Evolutionary conservation across 1,140 invertebrate species (phyloP).

Genomic region (Anthonomus grandis): DNA sequence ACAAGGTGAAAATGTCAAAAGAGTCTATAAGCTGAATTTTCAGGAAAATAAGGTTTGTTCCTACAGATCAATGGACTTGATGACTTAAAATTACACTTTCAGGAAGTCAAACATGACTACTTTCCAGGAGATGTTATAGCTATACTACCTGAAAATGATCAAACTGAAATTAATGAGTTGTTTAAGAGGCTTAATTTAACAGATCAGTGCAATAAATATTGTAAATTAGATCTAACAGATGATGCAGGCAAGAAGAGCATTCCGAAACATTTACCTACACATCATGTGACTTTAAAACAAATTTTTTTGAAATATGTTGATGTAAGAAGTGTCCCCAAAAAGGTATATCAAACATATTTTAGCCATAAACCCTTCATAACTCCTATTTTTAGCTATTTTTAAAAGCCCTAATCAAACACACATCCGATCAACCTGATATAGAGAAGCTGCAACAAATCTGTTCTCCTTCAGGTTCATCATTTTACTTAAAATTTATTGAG

Average conservation of each 20-base stretch:
- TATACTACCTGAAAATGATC: slow-evolving; percentile 38
- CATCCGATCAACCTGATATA: slow-evolving; percentile 59
- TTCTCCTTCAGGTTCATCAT: slow-evolving; percentile 60
- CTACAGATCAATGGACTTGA: neutral
- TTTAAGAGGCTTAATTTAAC: slow-evolving; percentile 30
- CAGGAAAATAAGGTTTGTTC: slow-evolving; percentile 22
- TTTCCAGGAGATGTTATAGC: slow-evolving; percentile 42
- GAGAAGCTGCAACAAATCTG: slow-evolving; percentile 61
- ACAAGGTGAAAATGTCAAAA: slow-evolving; percentile 35
- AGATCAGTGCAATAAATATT: slow-evolving; percentile 24
- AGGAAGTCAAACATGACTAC: slow-evolving; percentile 28
- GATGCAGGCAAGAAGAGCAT: slow-evolving; percentile 37
- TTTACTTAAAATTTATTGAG: slow-evolving; percentile 60
- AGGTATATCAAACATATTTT: slow-evolving; percentile 46
- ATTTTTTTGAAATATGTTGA: slow-evolving; percentile 49
- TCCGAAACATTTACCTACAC: slow-evolving; percentile 48
- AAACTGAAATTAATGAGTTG: slow-evolving; percentile 33
- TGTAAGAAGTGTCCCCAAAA: slow-evolving; percentile 50
- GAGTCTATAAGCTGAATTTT: slow-evolving; percentile 31
- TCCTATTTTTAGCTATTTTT: slow-evolving; percentile 58
- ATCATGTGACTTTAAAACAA: slow-evolving; percentile 46
- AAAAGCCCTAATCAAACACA: slow-evolving; percentile 58
- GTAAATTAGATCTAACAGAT: slow-evolving; percentile 27
- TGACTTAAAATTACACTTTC: slow-evolving; percentile 10
- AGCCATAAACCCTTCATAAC: neutral